Evolutionary conservation across 2,888 invertebrate genomes (phyloP), one percentile per base, ranked within the genome.

Genomic region (Athripsodes cinereus): DNA sequence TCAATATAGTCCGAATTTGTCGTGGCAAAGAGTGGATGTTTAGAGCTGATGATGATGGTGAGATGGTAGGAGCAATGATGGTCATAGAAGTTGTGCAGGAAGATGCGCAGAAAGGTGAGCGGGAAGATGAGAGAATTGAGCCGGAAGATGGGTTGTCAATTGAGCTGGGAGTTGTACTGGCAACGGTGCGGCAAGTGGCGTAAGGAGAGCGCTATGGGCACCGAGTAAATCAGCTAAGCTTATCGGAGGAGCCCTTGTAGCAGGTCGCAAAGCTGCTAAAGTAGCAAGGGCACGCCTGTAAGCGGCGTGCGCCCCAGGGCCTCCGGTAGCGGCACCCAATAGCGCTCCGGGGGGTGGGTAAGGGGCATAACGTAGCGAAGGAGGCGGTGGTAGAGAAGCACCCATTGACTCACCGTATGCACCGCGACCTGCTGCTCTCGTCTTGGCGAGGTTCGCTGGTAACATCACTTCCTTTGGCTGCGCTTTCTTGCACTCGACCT

Each of bases 391-490:
- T 53, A 75, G 74, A 55, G 76, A 73, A 76, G 80, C 78, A 72
- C 79, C 74, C 85, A 92, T 86, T 85, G 92, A 93, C 94, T 94
- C 93, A 95, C 94, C 94, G 87, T 94, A 95, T 82, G 93, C 91
- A 80, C 93, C 92, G 80, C 94, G 89, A 69, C 92, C 92, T 70
- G 93, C 92, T 75, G 93, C 93, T 76, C 94, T 87, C 80, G 93
- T 94, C 84, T 94, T 94, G 72, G 93, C 93, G 82, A 94, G 81
- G 79, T 93, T 94, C 69, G 93, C 91, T 70, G 98, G 98, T 73
- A 98, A 87, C 99, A 99, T 99, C 71, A 99, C 98, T 84, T 99
- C 99, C 84, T 99, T 99, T 66, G 99, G 99, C 81, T 99, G 99
- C 72, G 99, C 99, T 81, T 98, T 98, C 87, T 98, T 98, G 84